phyloP scores from a whole-genome alignment of 2,888 invertebrate genomes.

The Acrobasis consociella region DNA sequence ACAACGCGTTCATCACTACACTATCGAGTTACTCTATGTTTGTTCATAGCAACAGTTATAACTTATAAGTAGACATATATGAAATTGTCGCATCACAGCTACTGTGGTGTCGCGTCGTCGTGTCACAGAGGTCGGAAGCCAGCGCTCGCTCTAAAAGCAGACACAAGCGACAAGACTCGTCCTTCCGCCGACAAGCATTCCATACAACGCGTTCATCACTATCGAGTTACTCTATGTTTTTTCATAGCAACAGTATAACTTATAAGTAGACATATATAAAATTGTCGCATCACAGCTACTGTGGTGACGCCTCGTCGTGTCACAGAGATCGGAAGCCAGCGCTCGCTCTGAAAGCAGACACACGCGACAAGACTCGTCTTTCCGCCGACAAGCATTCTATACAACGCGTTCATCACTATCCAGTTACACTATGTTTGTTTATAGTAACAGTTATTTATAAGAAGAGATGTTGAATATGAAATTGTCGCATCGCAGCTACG shows the following conservation, averaged over 20 bases:
- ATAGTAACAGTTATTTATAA: neutral
- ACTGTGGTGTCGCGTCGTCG: constrained; percentile 38
- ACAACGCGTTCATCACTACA: neutral
- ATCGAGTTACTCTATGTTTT: constrained; percentile 36
- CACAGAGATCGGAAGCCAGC: constrained; percentile 67
- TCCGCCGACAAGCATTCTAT: constrained; percentile 65
- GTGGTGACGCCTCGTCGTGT: constrained; percentile 49
- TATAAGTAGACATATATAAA: constrained; percentile 33
- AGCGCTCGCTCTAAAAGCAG: constrained; percentile 67
- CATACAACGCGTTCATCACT: neutral
- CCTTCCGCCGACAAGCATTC: neutral
- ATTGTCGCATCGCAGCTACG: constrained; percentile 46
- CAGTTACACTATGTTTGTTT: constrained; percentile 36
- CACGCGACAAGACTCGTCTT: constrained; percentile 74
- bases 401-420: constrained; percentile 25
- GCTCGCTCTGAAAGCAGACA: constrained; percentile 70
- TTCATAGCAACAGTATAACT: neutral
- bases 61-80: constrained; percentile 28
- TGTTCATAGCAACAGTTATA: neutral
- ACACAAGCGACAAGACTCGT: constrained; percentile 55
- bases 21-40: constrained; percentile 36
- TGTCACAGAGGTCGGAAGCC: constrained; percentile 70
- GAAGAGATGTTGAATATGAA: constrained; percentile 35
- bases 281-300: constrained; percentile 39
- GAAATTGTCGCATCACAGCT: constrained; percentile 43